These are phyloP conservation scores for Capreolus pygargus DNA, from an alignment of 2,113 vertebrate genomes.

Conservation along the genomic window DNA sequence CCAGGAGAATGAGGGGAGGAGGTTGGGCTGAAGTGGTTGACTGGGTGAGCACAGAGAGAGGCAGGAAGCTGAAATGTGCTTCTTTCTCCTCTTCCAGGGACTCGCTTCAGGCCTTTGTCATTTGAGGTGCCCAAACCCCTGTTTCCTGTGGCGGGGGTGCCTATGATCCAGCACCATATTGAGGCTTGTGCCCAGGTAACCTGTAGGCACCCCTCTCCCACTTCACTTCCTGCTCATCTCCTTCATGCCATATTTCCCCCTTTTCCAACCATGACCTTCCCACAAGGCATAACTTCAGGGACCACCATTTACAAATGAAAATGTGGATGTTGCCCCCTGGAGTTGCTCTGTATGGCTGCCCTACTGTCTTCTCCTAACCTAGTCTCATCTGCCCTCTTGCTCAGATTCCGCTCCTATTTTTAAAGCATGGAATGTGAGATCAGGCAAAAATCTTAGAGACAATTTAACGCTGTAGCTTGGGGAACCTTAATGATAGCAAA, in stretches of 20 bases:
- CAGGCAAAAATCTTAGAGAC: not conserved
- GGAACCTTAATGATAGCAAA: not conserved
- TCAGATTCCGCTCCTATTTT: slow-evolving; percentile 16
- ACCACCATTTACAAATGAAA: not conserved
- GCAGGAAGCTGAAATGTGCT: not conserved
- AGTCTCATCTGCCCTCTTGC: slow-evolving; percentile 1
- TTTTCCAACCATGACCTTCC: not conserved
- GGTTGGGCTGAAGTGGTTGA: not conserved
- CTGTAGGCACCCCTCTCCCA: not conserved
- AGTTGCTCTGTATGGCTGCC: not conserved
- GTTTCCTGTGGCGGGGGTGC: slow-evolving; percentile 96
- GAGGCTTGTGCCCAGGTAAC: slow-evolving; percentile 94
- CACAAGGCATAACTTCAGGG: not conserved
- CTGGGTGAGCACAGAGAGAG: not conserved
- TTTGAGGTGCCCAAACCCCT: slow-evolving; percentile 98
- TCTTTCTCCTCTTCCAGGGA: slow-evolving; percentile 80
- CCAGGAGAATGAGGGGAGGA: not conserved
- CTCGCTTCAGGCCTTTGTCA: slow-evolving; percentile 94
- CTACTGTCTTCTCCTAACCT: not conserved
- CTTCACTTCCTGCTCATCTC: not conserved
- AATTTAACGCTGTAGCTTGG: not conserved
- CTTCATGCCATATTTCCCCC: not conserved
- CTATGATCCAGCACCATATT: slow-evolving; percentile 98
- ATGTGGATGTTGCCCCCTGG: not conserved
- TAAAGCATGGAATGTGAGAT: not conserved